Evolutionary conservation across 1,140 invertebrate species (phyloP), one percentile per base, ranked within the genome.

Genomic region (Hydropsyche tenuis): DNA sequence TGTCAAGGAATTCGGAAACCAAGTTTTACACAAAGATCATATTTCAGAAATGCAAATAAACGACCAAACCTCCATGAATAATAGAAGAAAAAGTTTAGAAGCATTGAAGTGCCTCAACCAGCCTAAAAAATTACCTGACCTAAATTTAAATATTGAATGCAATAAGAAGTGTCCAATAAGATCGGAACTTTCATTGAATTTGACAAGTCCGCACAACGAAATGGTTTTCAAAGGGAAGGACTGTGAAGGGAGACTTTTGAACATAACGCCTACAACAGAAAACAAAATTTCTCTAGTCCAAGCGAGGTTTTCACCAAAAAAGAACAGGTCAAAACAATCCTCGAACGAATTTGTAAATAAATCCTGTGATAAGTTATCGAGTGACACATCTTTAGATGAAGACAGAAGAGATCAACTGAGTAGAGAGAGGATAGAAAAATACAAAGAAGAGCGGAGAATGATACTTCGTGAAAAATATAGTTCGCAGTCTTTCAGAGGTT

Each of bases 391-490:
- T n/a, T 48, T 69, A 45, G 68, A 74, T 48, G 42, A 60, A 6
- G 66, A 76, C 1, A 74, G 72, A 37, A 71, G 18, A 43, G 87
- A 87, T 45, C 87, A 89, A 78, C 77, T 89, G 4, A 90, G 92
- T 73, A 82, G 92, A 25, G 92, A 94, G 79, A 82, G 94, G 48
- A 96, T 96, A 75, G 94, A 96, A 81, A 92, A 93, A 80, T 96
- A 96, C 80, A 97, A 97, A 84, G 94, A 96, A 81, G 94, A 96
- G 80, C 85, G 95, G n/a, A 86, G 95, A 68, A 91, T 90, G 66
- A 93, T 94, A 79, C 81, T 96, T 20, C 87, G 94, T 27, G 93
- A 96, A 79, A 96, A 95, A 81, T 94, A 94, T 79, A 90, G 92
- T 69, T 92, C 92, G 0, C 94, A 96, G 78, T 92, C 92, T 20